These are phyloP conservation scores for Heliconius hewitsoni DNA, from an alignment of 1,140 invertebrate species.

Conservation along the genomic window DNA sequence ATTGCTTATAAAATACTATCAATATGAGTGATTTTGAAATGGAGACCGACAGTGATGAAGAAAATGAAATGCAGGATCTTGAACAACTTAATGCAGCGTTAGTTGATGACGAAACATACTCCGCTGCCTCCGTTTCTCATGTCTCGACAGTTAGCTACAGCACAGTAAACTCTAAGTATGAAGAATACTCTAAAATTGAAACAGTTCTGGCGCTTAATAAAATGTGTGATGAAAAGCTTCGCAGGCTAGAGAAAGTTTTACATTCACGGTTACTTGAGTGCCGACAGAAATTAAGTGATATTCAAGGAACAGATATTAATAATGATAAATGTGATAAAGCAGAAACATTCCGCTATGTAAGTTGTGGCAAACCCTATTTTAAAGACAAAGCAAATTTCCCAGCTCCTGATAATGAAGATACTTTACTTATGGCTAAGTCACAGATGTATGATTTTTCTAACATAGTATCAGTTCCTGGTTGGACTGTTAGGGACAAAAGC, in stretches of 20 bases:
- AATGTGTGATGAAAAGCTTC: constrained; percentile 60
- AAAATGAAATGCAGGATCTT: constrained; percentile 55
- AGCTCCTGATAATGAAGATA: constrained; percentile 67
- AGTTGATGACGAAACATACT: constrained; percentile 43
- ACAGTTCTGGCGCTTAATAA: constrained; percentile 57
- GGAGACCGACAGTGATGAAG: constrained; percentile 53
- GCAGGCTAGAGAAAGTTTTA: constrained; percentile 55
- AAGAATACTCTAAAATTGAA: constrained; percentile 54
- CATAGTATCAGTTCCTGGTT: constrained; percentile 55
- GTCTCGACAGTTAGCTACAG: constrained; percentile 18
- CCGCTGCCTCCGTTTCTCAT: constrained; percentile 36
- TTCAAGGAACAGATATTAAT: constrained; percentile 30
- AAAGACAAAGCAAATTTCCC: constrained; percentile 60
- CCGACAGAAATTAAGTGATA: constrained; percentile 46
- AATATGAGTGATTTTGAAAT: constrained; percentile 49
- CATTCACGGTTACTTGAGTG: constrained; percentile 52
- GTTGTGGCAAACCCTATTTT: constrained; percentile 69
- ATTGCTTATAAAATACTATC: constrained; percentile 8
- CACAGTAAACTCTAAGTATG: constrained; percentile 22
- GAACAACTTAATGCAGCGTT: constrained; percentile 50
- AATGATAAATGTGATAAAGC: constrained; percentile 36
- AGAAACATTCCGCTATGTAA: constrained; percentile 54
- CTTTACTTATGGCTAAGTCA: constrained; percentile 54
- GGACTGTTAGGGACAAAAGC: constrained; percentile 69
- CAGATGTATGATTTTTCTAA: constrained; percentile 67